A percentile compares a stretch with the other conserved stretches of the same genome.
Evolutionary conservation across 2,888 invertebrate species (phyloP).

Genomic region (Dorcus hopei): DNA sequence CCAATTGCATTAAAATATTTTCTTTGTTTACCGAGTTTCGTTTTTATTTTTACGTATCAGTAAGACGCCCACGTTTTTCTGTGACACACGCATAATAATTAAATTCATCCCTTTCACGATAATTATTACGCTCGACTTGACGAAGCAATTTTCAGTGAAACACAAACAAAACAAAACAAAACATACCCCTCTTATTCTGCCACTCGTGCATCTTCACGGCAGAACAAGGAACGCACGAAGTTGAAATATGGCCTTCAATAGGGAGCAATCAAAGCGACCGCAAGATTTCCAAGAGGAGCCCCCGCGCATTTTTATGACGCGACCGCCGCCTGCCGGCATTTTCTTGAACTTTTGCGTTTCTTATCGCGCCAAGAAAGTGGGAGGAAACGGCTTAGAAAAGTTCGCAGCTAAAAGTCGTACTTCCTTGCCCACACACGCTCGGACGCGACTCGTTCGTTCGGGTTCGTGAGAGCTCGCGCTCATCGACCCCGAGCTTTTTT

Average conservation of each 20-base stretch:
- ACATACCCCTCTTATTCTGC: no score
- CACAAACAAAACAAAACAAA: no score
- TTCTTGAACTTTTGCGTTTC: slow-evolving; percentile 30
- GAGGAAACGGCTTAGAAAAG: slow-evolving; percentile 35
- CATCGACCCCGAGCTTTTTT: no score
- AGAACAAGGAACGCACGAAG: background rate
- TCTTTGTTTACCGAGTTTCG: no score
- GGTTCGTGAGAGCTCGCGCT: slow-evolving; percentile 22
- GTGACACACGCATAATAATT: no score
- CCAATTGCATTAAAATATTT: no score
- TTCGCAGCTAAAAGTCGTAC: slow-evolving; percentile 36
- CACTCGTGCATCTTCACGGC: no score
- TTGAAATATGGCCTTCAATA: slow-evolving; percentile 18
- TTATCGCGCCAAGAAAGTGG: slow-evolving; percentile 9
- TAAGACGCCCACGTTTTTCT: no score
- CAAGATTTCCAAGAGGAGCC: slow-evolving; percentile 35
- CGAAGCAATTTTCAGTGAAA: no score
- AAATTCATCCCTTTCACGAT: no score
- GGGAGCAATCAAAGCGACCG: slow-evolving; percentile 47
- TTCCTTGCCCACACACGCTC: slow-evolving; percentile 26
- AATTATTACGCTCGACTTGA: no score
- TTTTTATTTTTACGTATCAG: no score
- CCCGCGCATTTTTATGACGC: slow-evolving; percentile 24
- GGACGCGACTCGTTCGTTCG: slow-evolving; percentile 30
- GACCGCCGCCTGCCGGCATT: slow-evolving; percentile 40